Evolutionary conservation across 2,113 vertebrate genomes (phyloP), one percentile per base, ranked within the genome.

Genomic region (Prinia subflava): DNA sequence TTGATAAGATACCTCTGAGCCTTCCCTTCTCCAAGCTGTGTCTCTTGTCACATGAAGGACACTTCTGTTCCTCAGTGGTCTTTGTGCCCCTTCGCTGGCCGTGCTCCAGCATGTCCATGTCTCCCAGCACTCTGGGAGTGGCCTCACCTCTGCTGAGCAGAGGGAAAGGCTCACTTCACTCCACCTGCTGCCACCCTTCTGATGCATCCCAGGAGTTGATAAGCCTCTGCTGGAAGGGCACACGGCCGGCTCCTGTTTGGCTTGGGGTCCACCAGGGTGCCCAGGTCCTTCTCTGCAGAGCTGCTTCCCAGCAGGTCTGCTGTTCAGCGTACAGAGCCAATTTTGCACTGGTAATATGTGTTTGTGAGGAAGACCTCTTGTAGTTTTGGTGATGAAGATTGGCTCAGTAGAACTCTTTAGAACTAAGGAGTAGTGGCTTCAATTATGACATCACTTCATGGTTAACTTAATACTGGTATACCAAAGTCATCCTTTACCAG

Each of bases 211-310:
- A 20, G 47, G 20, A 60, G 52, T 30, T 30, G 23, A 1, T 8
- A 15, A 37, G 23, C n/a, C 30, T 62, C 30, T 79, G 13, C 8
- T 70, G 33, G 28, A 21, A 33, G 39, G 70, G 15, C 49, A 42
- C 0, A 1, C 33, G 28, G 13, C 50, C 9, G 4, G 19, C 47
- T 81, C 7, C 7, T 24, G 20, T 52, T 80, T 0, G 4, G 2
- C 37, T n/a, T 42, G 17, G 31, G 44, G 42, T 37, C 35, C 10
- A 4, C 12, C 13, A 17, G 77, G 13, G 47, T 23, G 23, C 7
- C 23, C 17, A 33, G 44, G 11, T 69, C 22, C 56, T 62, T 33
- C 28, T 50, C 73, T 56, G 56, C 46, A 52, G 46, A 79, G 55
- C 44, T 39, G 62, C 22, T 56, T 60, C 80, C 60, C 16, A n/a